Evolutionary conservation across 2,113 vertebrate genomes (phyloP), one percentile per base, ranked within the genome.

Genomic region (Pheucticus melanocephalus): DNA sequence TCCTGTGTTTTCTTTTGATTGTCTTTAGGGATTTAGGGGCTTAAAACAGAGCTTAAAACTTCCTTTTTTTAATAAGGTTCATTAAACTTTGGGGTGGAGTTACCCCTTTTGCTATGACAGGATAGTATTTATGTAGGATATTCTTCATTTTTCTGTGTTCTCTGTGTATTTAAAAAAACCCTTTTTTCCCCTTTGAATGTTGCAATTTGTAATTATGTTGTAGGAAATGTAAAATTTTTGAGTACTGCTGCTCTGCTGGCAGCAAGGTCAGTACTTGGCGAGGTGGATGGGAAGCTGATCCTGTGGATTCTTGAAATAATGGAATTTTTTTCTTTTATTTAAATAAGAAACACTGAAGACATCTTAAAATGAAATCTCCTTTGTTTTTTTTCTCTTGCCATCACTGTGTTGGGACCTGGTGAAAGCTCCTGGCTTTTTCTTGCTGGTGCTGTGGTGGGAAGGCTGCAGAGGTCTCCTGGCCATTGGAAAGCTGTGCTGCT

Each of bases 1-100:
- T 94, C 69, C 77, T 90, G 21, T 95, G 86, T 97, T 96, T 88
- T 96, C 85, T 92, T 94, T 96, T 71, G 61, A 51, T 75, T 81
- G 56, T 78, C 90, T 93, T 86, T 51, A 82, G 94, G 88, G 92
- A 95, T 88, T 96, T 93, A 78, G 86, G 44, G 40, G 51, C 76
- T 81, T 77, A 66, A 92, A 92, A 86, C 20, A 31, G 77, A 92
- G 65, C 44, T 1, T 39, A 28, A 61, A 24, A 50, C 5, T 66
- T 53, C 35, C 10, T 63, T 63, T 82, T 56, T 78, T 53, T 23
- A 45, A 10, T 44, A 33, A 59, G 11, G 30, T 42, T 70, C 12
- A 64, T 66, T 54, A 91, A 94, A 90, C 23, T 95, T 66, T 24
- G 42, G 44, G 60, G n/a, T 71, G 22, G 22, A 53, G 45, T 33